Evolutionary conservation across 37 sponge, comb jelly and placozoan genomes (phyloP).

Genomic region (Chondrilla cf. caribensis): DNA sequence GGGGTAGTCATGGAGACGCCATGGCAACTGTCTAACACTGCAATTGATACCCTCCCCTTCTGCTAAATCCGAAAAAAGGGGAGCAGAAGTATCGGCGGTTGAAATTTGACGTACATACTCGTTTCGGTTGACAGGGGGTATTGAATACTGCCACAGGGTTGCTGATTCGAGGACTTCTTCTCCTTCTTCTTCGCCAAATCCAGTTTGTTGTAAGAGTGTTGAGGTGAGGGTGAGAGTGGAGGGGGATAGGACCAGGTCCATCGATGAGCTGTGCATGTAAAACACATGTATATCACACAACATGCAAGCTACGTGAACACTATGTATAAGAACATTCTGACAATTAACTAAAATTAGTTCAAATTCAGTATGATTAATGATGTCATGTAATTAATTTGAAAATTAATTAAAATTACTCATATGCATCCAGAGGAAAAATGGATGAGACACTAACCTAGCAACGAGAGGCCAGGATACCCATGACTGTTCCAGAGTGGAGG

Average conservation of each 20-base stretch:
- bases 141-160: constrained; percentile 51
- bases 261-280: constrained; percentile 40
- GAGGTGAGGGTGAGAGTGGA: constrained; percentile 57
- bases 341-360: too few relatives aligned
- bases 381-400: too few relatives aligned
- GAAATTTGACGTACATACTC: constrained; percentile 48
- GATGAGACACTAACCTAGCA: constrained; percentile 50
- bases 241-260: constrained; percentile 58
- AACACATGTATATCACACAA: background rate
- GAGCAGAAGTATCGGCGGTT: constrained; percentile 47
- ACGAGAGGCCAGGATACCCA: constrained; percentile 50
- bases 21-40: constrained; percentile 57
- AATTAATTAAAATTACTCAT: too few relatives aligned
- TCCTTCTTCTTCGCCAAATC: constrained; percentile 33
- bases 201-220: constrained; percentile 43
- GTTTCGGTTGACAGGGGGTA: constrained; percentile 58
- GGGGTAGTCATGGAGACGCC: constrained; percentile 41
- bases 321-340: too few relatives aligned
- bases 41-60: constrained; percentile 21
- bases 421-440: too few relatives aligned
- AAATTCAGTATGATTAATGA: too few relatives aligned
- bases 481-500: constrained; percentile 36
- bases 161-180: constrained; percentile 45
- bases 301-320: too few relatives aligned
- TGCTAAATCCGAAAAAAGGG: constrained; percentile 17